Evolutionary conservation across 1,140 invertebrate species (phyloP).

Genomic region (Heliothis virescens): DNA sequence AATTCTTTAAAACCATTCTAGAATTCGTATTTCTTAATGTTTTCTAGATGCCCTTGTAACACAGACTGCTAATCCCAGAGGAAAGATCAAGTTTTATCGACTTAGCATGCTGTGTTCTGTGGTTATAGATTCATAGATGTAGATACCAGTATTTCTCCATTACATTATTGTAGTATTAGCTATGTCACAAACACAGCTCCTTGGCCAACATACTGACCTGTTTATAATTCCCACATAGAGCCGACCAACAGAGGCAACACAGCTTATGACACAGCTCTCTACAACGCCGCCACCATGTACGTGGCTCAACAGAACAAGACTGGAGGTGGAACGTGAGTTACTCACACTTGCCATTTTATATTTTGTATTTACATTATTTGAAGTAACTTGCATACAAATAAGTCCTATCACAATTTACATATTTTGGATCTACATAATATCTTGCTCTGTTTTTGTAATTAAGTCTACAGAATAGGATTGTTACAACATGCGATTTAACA

Average conservation of each 20-base stretch:
- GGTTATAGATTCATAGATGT: neutral
- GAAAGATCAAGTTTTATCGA: no score
- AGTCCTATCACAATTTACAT: neutral
- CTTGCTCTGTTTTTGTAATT: no score
- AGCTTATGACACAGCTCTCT: constrained; percentile 95
- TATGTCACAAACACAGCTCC: neutral
- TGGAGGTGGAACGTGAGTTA: constrained; percentile 76
- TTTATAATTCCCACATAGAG: constrained; percentile 61
- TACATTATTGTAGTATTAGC: neutral
- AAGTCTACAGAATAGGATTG: no score
- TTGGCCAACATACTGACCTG: neutral
- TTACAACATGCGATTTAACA: no score
- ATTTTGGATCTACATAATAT: neutral
- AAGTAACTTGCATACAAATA: no score
- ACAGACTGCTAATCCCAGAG: no score
- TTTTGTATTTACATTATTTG: no score
- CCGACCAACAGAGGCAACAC: constrained; percentile 88
- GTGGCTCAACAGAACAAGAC: constrained; percentile 94
- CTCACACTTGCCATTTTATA: neutral
- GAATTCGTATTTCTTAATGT: no score
- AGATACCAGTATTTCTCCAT: neutral
- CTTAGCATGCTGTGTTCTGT: no score
- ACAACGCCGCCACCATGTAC: constrained; percentile 97
- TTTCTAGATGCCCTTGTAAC: no score
- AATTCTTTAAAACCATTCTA: no score